Conservation (phyloP, 23 tunicate genomes). For the Phallusia fumigata region DNA sequence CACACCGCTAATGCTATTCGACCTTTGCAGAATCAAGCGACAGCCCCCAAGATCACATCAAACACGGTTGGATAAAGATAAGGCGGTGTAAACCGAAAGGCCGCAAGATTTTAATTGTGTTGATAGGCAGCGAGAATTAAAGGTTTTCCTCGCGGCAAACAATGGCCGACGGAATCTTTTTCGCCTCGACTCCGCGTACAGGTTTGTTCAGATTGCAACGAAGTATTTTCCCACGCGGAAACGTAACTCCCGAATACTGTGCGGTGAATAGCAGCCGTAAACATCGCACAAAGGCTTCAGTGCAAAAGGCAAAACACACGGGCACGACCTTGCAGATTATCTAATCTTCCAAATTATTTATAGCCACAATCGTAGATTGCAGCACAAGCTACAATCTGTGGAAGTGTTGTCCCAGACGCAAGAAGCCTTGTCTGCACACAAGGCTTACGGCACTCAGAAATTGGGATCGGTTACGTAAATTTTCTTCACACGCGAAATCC, state of each 20-base stretch:
- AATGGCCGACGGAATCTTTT: too few relatives aligned
- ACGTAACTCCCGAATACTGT: not conserved
- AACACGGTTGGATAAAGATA: not conserved
- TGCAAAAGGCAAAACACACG: not conserved
- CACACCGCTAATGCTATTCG: not conserved
- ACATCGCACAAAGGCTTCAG: not conserved
- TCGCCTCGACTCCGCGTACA: too few relatives aligned
- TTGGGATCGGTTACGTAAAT: not conserved
- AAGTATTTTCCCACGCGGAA: conserved; percentile 1
- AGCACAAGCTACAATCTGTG: not conserved
- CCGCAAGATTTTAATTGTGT: not conserved
- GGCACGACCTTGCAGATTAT: not conserved
- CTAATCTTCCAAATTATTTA: conserved; percentile 10
- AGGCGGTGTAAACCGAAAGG: not conserved
- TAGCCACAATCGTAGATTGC: conserved; percentile 9
- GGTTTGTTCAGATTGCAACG: too few relatives aligned
- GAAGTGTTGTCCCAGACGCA: not conserved
- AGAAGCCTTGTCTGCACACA: not conserved
- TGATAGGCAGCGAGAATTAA: not conserved
- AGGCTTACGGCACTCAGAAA: not conserved
- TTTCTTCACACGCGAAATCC: conserved; percentile 4
- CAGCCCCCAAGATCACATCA: not conserved
- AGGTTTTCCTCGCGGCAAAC: not conserved
- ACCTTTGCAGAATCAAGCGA: not conserved
- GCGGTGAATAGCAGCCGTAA: not conserved